Base-by-base conservation (phyloP, 2,888 invertebrate species). In the Branchipolynoe longqiensis region DNA sequence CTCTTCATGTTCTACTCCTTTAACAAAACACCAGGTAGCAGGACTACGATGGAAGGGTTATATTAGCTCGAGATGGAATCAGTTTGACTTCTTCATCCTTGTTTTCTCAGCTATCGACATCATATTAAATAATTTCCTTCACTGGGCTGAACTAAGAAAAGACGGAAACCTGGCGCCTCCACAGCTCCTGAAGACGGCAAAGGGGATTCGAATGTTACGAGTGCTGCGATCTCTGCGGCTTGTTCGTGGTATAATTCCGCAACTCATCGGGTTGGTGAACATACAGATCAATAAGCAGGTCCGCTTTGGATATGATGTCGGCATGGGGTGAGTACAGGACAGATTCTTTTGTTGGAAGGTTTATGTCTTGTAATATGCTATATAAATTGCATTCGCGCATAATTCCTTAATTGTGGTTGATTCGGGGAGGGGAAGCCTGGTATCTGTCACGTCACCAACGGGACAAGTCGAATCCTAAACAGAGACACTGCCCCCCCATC, bases 281-380 rank as follows among this genome's bases (percentile, higher is more conserved):
- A 93, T 94, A 1, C 94, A 94, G 92, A 95, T 95, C 25, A 95
- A 95, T 86, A 94, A 94, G 62, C 95, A 95, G 86, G 90, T 95
- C 6, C 95, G 95, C 1, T 95, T 95, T 87, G 95, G 95, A 0
- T 96, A 95, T 89, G 96, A 96, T 88, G 95, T 96, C n/a, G 95
- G 95, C 0, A 83, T 73, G n/a, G 95, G 95, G 1, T 95, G 95
- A 86, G 59, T 59, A 8, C 14, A 12, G 12, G 22, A 3, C n/a
- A n/a, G n/a, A 95, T 95, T 64, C 25, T 64, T 64, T 14, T 64
- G 14, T 31, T 28, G 18, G 18, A 56, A 56, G 22, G 22, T 22
- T 22, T 22, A 56, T 56, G 22, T 22, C 18, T 22, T 22, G 56
- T 22, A 56, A 56, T 56, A 56, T 22, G 56, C 18, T 22, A 56